These are phyloP conservation scores for Oithona nana DNA, from an alignment of 2,888 invertebrate species.

Conservation along the genomic window DNA sequence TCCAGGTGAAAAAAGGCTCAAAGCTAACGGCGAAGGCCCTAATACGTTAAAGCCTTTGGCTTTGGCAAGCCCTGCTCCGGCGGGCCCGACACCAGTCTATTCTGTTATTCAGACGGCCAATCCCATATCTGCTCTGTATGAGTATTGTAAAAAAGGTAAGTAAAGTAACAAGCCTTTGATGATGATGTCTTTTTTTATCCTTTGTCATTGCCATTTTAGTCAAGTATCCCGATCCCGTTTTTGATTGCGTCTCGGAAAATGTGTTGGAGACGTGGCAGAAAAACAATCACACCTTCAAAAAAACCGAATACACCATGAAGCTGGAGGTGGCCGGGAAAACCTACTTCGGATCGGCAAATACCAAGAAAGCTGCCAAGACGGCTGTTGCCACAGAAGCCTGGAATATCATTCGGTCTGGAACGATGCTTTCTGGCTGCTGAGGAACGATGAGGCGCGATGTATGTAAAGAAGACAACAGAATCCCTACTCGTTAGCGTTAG, in stretches of 20 bases:
- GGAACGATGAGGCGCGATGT: background rate
- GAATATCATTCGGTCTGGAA: slow-evolving; percentile 10
- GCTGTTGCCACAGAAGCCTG: slow-evolving; percentile 10
- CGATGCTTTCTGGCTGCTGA: background rate
- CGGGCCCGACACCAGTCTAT: background rate
- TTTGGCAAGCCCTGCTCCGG: too few species aligned
- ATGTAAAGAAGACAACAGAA: background rate
- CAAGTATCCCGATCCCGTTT: slow-evolving; percentile 4
- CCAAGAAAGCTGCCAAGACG: slow-evolving; percentile 8
- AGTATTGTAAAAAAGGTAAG: slow-evolving; percentile 9
- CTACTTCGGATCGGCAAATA: background rate
- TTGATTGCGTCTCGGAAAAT: slow-evolving; percentile 11
- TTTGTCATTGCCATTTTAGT: background rate
- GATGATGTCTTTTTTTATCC: background rate
- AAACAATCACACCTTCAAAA: background rate
- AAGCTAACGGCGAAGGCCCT: background rate
- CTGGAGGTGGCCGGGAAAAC: background rate
- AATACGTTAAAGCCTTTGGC: background rate
- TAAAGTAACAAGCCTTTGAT: background rate
- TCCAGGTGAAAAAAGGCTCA: background rate
- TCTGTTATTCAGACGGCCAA: background rate
- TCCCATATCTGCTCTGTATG: slow-evolving; percentile 13
- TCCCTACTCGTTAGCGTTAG: background rate
- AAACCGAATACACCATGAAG: slow-evolving; percentile 8
- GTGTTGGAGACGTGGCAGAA: slow-evolving; percentile 10